These are phyloP conservation scores for Salvelinus sp. DNA, from an alignment of 2,113 vertebrate genomes.

Conservation along the genomic window DNA sequence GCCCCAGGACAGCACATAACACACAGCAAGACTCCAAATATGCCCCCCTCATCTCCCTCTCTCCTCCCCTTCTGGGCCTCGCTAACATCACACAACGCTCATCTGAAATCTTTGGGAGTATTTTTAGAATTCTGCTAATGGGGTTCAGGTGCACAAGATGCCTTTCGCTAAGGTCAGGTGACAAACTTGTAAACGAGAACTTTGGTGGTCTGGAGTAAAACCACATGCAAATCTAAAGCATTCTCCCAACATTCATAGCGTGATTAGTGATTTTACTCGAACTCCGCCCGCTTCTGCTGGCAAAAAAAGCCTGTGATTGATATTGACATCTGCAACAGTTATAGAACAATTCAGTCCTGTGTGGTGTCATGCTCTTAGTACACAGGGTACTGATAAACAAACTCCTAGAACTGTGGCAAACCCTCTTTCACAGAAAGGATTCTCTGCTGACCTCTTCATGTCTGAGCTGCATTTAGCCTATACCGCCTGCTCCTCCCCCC, in stretches of 20 bases:
- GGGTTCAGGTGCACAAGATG: conserved; percentile 39
- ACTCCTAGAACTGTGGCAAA: not conserved
- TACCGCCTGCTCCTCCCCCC: not conserved
- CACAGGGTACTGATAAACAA: not conserved
- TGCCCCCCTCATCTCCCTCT: not conserved
- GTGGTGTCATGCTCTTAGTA: not conserved
- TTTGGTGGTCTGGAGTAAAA: conserved; percentile 1
- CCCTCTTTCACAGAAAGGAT: not conserved
- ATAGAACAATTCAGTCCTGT: too few relatives aligned
- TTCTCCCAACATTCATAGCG: not conserved
- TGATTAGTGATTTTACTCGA: not conserved
- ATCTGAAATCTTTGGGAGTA: conserved; percentile 47
- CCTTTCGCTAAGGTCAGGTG: conserved; percentile 38
- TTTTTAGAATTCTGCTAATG: conserved; percentile 48
- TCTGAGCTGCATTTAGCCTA: not conserved
- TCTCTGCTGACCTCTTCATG: not conserved
- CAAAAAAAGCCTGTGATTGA: too few relatives aligned
- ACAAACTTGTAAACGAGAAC: conserved; percentile 22
- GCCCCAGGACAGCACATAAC: not conserved
- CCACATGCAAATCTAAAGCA: not conserved
- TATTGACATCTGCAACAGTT: too few relatives aligned
- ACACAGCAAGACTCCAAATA: conserved; percentile 31
- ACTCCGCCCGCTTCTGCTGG: too few relatives aligned
- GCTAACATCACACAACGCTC: conserved; percentile 29
- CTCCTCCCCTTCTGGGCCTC: conserved; percentile 26